Conservation (phyloP, 2,888 invertebrate genomes). For the Ophioninae sp. region DNA sequence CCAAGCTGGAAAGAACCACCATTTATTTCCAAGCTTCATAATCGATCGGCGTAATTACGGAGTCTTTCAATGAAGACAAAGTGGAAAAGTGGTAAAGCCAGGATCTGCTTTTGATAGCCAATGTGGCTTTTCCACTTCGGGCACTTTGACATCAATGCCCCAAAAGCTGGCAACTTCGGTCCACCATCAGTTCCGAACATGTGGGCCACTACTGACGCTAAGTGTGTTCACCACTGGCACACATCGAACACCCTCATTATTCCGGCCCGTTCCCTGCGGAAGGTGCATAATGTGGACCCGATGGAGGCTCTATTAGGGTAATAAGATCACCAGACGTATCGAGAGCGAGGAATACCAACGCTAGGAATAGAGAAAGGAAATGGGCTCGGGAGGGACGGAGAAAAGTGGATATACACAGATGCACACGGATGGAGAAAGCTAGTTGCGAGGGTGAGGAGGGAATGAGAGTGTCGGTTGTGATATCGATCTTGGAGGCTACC, state of each 20-base stretch:
- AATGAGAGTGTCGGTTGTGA: slow-evolving; percentile 53
- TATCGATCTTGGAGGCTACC: slow-evolving; percentile 77
- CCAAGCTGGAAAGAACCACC: no score
- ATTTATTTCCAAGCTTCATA: neutral
- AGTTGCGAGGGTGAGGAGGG: neutral
- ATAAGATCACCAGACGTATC: slow-evolving; percentile 1
- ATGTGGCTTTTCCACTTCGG: no score
- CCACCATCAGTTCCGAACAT: no score
- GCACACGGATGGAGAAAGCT: neutral
- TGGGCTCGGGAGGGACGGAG: neutral
- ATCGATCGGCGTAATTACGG: neutral
- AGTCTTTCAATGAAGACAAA: no score
- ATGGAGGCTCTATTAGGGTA: slow-evolving; percentile 11
- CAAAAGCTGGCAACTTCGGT: no score
- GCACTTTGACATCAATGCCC: no score
- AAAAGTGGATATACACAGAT: slow-evolving; percentile 12
- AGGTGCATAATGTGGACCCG: slow-evolving; percentile 10
- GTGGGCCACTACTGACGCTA: no score
- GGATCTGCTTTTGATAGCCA: no score
- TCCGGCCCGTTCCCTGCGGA: neutral
- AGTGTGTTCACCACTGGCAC: no score
- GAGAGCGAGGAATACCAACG: no score
- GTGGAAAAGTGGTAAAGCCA: no score
- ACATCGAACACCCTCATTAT: slow-evolving; percentile 16
- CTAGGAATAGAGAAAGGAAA: neutral